Percentiles rank a stretch among this genome's conserved stretches.
Conservation (phyloP, 1,140 invertebrate genomes). For the Lamellibrachia luymesi region DNA sequence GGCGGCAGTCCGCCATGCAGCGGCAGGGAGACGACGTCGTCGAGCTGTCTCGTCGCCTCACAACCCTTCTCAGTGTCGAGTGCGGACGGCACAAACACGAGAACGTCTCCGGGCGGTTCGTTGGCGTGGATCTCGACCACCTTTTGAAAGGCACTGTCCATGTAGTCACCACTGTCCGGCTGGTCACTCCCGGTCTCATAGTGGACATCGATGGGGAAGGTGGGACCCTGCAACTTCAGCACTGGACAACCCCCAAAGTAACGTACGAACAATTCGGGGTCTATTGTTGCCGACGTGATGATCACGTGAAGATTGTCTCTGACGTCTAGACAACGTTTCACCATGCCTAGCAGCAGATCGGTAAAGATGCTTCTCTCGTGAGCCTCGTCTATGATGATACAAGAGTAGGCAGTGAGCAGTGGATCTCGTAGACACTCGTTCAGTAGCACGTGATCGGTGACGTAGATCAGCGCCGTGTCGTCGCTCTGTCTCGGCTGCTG, state of each 20-base stretch:
- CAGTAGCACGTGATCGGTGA: conserved; percentile 97
- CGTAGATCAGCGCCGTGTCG: conserved; percentile 94
- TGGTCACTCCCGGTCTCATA: conserved; percentile 52
- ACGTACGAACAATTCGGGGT: conserved; percentile 59
- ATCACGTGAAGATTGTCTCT: conserved; percentile 77
- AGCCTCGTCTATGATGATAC: conserved; percentile 96
- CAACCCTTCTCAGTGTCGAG: conserved; percentile 48
- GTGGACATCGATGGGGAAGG: conserved; percentile 88
- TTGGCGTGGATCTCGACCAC: conserved; percentile 95
- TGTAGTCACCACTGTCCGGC: conserved; percentile 62
- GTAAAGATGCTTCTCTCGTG: conserved; percentile 92
- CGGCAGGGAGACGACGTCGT: conserved; percentile 15
- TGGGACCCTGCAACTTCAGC: conserved; percentile 85
- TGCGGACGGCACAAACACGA: conserved; percentile 85
- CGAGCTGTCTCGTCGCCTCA: conserved; percentile 27
- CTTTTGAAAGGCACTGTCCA: conserved; percentile 91
- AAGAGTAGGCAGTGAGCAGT: conserved; percentile 79
- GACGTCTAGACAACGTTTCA: conserved; percentile 82
- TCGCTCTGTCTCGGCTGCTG: conserved; percentile 69
- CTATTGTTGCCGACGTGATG: conserved; percentile 97
- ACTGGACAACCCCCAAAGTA: conserved; percentile 93
- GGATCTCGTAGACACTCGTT: conserved; percentile 80
- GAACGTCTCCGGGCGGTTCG: conserved; percentile 83
- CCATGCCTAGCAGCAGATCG: conserved; percentile 92
- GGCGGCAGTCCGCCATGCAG: conserved; percentile 91